These are phyloP conservation scores for Hirtodrosophila cameraria DNA, from an alignment of 2,888 invertebrate species.

Conservation along the genomic window DNA sequence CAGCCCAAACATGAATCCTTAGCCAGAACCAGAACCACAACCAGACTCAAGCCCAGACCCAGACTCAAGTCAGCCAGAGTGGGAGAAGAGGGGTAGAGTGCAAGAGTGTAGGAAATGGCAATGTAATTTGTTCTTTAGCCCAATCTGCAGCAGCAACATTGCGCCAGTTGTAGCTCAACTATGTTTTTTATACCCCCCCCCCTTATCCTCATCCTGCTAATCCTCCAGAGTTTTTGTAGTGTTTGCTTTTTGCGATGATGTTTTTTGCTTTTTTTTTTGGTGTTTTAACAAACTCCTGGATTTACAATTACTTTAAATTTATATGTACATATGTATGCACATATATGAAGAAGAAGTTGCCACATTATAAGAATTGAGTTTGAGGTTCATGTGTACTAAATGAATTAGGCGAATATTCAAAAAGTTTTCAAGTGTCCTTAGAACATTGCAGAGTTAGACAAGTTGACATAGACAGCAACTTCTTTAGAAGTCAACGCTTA, in stretches of 20 bases:
- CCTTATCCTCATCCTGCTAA: too few relatives aligned
- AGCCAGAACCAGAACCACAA: background rate
- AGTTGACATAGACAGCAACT: too few relatives aligned
- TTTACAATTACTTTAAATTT: conserved; percentile 48
- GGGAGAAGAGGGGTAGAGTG: conserved; percentile 13
- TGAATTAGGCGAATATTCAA: conserved; percentile 21
- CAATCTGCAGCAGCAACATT: conserved; percentile 26
- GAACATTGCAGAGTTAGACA: too few relatives aligned
- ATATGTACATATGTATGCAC: conserved; percentile 9
- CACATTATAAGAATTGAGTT: conserved; percentile 9
- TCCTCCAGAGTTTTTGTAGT: background rate
- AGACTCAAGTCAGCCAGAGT: conserved; percentile 1
- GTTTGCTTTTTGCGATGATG: conserved; percentile 10
- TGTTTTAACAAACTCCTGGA: conserved; percentile 35
- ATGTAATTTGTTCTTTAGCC: conserved; percentile 70
- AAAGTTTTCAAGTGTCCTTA: conserved; percentile 13
- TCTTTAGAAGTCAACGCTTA: too few relatives aligned
- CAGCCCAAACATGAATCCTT: conserved; percentile 9
- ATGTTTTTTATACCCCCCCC: background rate
- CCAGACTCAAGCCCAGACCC: conserved; percentile 1
- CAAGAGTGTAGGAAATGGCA: conserved; percentile 71
- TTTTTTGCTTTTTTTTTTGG: conserved; percentile 27
- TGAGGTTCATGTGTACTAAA: background rate
- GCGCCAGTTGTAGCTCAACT: background rate
- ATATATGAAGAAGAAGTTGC: background rate